A percentile compares a stretch with the other conserved stretches of the same genome.
Evolutionary conservation across 1,140 invertebrate species (phyloP).

Genomic region (Araneus ventricosus): DNA sequence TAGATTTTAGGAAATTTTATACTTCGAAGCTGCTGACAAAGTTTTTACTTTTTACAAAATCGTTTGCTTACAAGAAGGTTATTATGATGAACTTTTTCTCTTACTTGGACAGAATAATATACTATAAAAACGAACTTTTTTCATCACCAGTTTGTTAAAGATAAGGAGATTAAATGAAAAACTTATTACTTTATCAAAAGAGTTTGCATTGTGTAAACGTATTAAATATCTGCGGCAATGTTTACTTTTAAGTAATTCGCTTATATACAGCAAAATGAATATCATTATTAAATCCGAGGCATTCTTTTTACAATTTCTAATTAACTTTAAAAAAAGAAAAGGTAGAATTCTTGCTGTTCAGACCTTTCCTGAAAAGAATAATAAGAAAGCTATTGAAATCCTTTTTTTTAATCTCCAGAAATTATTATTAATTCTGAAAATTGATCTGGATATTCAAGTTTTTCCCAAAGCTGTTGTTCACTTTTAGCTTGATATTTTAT

Average conservation of each 20-base stretch:
- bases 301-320: too few species aligned
- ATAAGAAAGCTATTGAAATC: too few species aligned
- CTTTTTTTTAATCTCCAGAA: too few species aligned
- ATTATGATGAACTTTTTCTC: neutral
- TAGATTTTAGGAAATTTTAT: neutral
- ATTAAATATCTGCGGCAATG: neutral
- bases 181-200: neutral
- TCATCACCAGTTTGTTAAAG: neutral
- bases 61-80: neutral
- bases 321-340: too few species aligned
- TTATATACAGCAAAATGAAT: neutral
- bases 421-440: too few species aligned
- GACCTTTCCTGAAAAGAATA: too few species aligned
- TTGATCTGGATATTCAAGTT: too few species aligned
- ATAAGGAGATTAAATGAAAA: neutral
- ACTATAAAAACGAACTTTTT: neutral
- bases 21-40: neutral
- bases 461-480: too few species aligned
- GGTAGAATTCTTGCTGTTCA: too few species aligned
- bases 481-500: too few species aligned
- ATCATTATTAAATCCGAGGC: neutral
- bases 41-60: constrained; percentile 5
- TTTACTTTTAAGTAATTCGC: too few species aligned
- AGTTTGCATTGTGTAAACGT: neutral
- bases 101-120: neutral